A percentile compares a stretch with the other conserved stretches of the same genome.
Conservation (phyloP, 2,113 vertebrate species). For the Hippopotamus amphibius region DNA sequence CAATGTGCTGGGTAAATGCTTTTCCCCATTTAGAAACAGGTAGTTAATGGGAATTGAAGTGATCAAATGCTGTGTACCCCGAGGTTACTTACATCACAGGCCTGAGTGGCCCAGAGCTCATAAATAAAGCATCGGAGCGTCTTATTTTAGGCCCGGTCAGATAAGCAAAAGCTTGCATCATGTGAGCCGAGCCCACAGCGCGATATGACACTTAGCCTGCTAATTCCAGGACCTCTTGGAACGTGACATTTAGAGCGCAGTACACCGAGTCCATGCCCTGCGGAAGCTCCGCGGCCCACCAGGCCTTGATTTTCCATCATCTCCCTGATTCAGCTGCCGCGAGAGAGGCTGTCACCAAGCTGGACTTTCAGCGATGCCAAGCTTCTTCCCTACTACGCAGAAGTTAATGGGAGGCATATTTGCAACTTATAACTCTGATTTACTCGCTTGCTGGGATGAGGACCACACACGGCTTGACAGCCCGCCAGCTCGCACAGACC, state of each 20-base stretch:
- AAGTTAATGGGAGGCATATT: slow-evolving; percentile 77
- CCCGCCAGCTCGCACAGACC: not conserved
- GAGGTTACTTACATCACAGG: slow-evolving; percentile 80
- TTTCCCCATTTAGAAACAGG: slow-evolving; percentile 77
- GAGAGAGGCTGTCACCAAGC: slow-evolving; percentile 19
- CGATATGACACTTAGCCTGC: slow-evolving; percentile 78
- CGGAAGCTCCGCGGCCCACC: slow-evolving; percentile 51
- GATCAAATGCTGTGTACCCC: slow-evolving; percentile 81
- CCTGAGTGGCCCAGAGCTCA: slow-evolving; percentile 62
- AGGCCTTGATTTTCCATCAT: slow-evolving; percentile 70
- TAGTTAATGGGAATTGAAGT: slow-evolving; percentile 74
- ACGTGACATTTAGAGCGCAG: slow-evolving; percentile 88
- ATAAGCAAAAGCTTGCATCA: slow-evolving; percentile 85
- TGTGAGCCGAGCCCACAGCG: slow-evolving; percentile 79
- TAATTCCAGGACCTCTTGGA: slow-evolving; percentile 84
- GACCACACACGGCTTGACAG: slow-evolving; percentile 34
- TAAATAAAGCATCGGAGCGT: slow-evolving; percentile 84
- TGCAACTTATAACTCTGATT: slow-evolving; percentile 78
- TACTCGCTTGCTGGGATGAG: slow-evolving; percentile 48
- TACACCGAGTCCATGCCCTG: slow-evolving; percentile 76
- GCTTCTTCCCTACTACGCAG: slow-evolving; percentile 46
- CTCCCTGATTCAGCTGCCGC: slow-evolving; percentile 72
- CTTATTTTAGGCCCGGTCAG: slow-evolving; percentile 85
- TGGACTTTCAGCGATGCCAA: slow-evolving; percentile 77
- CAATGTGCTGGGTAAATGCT: slow-evolving; percentile 71